Base-by-base conservation (phyloP, 2,888 invertebrate species). In the Trichopoda pennipes region DNA sequence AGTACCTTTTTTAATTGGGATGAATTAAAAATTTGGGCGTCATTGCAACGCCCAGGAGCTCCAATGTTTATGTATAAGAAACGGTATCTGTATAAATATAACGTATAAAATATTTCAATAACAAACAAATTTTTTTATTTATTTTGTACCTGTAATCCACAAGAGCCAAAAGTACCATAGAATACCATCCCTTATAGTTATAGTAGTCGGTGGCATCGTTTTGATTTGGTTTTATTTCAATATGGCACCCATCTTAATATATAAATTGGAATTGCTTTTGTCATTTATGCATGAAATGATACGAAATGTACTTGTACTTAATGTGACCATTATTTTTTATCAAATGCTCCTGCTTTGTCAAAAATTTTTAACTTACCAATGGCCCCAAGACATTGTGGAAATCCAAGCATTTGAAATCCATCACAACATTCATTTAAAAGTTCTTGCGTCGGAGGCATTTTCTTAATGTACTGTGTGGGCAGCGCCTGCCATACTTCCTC, bases 301-400 rank as follows among this genome's bases (percentile, higher is more conserved):
- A n/a, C n/a, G n/a, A n/a, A n/a, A n/a, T n/a, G n/a, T n/a, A n/a
- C n/a, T n/a, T n/a, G n/a, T n/a, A n/a, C n/a, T n/a, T n/a, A n/a
- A n/a, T n/a, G n/a, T n/a, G n/a, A n/a, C n/a, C n/a, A n/a, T n/a
- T n/a, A n/a, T n/a, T n/a, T n/a, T n/a, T n/a, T n/a, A n/a, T n/a
- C n/a, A n/a, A n/a, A n/a, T n/a, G n/a, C n/a, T n/a, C n/a, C n/a
- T n/a, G n/a, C n/a, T n/a, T n/a, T n/a, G n/a, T n/a, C n/a, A n/a
- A n/a, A n/a, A n/a, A 28, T 28, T 4, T 28, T 28, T 28, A 61
- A 6, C 61, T 58, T 66, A 66, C 38, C 58, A 35, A 64, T 64
- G 10, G 35, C 51, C 16, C 51, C 35, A 8, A 64, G 35, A 58
- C 35, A 58, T 61, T 61, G 60, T 51, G 55, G 56, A 56, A 69